A percentile compares a stretch with the other conserved stretches of the same genome.
These are phyloP conservation scores for Xenotilapia leptura DNA, from an alignment of 2,113 vertebrate genomes.

Conservation along the genomic window DNA sequence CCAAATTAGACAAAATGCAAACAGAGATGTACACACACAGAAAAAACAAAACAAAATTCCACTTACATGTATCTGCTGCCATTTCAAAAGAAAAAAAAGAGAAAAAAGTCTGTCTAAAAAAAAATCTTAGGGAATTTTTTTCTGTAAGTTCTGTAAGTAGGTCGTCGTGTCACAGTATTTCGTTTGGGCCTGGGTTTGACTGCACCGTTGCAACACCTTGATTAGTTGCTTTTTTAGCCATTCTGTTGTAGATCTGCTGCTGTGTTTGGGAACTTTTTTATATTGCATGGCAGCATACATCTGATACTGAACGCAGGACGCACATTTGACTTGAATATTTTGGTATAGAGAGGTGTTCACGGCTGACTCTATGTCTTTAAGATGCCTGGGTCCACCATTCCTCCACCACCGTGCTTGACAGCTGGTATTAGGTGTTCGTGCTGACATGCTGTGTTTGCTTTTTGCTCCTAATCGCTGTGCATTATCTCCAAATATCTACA, in stretches of 20 bases:
- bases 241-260: background rate
- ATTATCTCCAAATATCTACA: background rate
- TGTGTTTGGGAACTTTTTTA: background rate
- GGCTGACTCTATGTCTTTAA: background rate
- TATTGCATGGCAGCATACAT: background rate
- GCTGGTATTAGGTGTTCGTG: background rate
- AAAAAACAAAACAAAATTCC: accelerated
- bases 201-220: background rate
- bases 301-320: accelerated
- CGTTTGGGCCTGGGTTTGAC: background rate
- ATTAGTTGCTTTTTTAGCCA: background rate
- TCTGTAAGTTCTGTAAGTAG: background rate
- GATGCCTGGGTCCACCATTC: background rate
- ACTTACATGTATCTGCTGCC: background rate
- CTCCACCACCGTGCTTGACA: background rate
- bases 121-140: background rate
- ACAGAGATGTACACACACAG: background rate
- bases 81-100: accelerated
- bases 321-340: background rate
- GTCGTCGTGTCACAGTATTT: background rate
- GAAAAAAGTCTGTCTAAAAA: background rate
- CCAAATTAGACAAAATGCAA: background rate
- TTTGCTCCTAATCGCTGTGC: background rate
- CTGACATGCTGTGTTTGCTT: background rate
- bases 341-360: background rate